Base-by-base conservation (phyloP, 2,888 invertebrate species). In the Rapana venosa region DNA sequence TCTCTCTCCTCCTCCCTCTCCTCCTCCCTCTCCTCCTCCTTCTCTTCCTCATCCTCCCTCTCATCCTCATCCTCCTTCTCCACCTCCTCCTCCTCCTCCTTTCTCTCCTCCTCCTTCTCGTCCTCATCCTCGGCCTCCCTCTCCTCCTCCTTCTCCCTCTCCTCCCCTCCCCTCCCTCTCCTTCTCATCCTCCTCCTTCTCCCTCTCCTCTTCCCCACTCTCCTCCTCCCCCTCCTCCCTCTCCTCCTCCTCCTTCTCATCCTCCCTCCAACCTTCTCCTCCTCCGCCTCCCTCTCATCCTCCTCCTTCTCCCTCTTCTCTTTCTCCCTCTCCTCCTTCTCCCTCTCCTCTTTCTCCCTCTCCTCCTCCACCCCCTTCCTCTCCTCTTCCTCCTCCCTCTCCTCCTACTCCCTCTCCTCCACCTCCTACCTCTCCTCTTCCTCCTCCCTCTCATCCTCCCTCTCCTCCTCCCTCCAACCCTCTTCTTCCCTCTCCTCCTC, bases 1-100 rank as follows among this genome's bases (percentile, higher is more conserved):
- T 79, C 79, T n/a, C 47, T n/a, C 47, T n/a, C 79, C 77, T 88
- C 47, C 79, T 79, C 79, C n/a, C 79, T 79, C 30, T 32, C 30
- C 70, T 22, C 26, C 70, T 70, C 70, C 22, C 70, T 70, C 70
- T 70, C 26, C 26, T 22, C 22, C 70, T 70, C 70, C 22, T 22
- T 70, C 70, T 70, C 70, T 26, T 5, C 74, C 35, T 87, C 70
- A 61, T 8, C 61, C 61, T 87, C 30, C 61, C 87, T 17, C 61
- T 61, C 61, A 11, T n/a, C n/a, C n/a, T 79, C 79, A 2, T n/a
- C n/a, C 30, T 79, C 79, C 15, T 32, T 79, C 30, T 79, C 26
- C 77, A 20, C 26, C 26, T 30, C 15, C 79, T 79, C n/a, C 30
- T 30, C 15, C 79, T 79, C 66, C 26, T 17, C 17, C 26, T 26